Percentiles rank a stretch among this genome's conserved stretches.
These are phyloP conservation scores for Ophioninae sp. DNA, from an alignment of 2,888 invertebrate species.

Conservation along the genomic window DNA sequence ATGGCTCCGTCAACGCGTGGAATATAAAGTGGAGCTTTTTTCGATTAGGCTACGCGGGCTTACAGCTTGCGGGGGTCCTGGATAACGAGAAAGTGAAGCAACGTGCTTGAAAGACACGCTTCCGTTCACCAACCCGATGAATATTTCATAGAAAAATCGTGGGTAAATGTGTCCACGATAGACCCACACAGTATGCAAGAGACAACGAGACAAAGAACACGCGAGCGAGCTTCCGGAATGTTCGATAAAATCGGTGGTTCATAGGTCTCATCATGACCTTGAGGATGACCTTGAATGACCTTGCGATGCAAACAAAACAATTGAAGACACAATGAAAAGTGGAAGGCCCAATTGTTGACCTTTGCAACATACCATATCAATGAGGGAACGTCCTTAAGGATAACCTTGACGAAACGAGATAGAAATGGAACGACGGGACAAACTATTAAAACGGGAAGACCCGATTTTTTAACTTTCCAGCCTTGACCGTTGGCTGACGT, in stretches of 20 bases:
- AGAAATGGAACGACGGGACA: too few relatives aligned
- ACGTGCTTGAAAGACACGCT: conserved; percentile 53
- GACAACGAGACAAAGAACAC: background rate
- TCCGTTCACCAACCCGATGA: conserved; percentile 64
- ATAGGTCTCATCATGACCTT: background rate
- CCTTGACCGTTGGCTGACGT: too few relatives aligned
- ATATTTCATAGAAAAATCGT: conserved; percentile 68
- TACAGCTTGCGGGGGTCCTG: conserved; percentile 6
- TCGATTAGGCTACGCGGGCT: conserved; percentile 53
- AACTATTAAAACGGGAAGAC: too few relatives aligned
- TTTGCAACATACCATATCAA: too few relatives aligned
- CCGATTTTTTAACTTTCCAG: too few relatives aligned
- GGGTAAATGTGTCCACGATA: conserved; percentile 34
- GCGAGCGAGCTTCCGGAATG: conserved; percentile 13
- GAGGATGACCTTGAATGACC: too few relatives aligned
- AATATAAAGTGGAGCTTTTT: conserved; percentile 71
- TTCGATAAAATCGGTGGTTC: conserved; percentile 6
- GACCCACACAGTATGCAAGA: background rate
- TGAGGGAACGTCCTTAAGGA: too few relatives aligned
- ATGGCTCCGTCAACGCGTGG: conserved; percentile 65
- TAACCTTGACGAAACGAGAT: too few relatives aligned
- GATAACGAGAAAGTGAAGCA: conserved; percentile 57
- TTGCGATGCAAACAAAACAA: background rate
- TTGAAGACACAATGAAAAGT: background rate
- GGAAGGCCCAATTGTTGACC: too few relatives aligned